Conservation (phyloP, 2,888 invertebrate genomes). For the Drosophila silvestris region DNA sequence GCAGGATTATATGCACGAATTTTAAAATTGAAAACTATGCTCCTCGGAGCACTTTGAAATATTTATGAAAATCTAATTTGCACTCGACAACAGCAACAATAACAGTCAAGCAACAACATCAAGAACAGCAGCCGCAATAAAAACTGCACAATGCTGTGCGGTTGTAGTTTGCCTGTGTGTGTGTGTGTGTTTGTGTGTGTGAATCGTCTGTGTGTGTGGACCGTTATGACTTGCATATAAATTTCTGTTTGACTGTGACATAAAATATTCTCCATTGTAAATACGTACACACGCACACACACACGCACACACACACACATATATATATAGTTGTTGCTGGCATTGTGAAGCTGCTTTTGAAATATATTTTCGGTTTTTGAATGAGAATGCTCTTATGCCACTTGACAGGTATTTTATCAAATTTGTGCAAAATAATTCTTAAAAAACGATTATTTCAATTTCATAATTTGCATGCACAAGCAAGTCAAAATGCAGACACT, state of each 20-base stretch:
- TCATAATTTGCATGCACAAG: slow-evolving; percentile 19
- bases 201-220: slow-evolving; percentile 19
- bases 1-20: slow-evolving; percentile 24
- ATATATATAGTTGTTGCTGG: slow-evolving; percentile 20
- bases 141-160: slow-evolving; percentile 40
- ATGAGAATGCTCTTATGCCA: slow-evolving; percentile 67
- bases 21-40: slow-evolving; percentile 49
- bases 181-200: background rate
- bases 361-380: slow-evolving; percentile 55
- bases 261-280: slow-evolving; percentile 45
- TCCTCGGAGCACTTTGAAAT: slow-evolving; percentile 59
- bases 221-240: slow-evolving; percentile 77
- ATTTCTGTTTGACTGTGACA: slow-evolving; percentile 73
- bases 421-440: slow-evolving; percentile 62
- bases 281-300: slow-evolving; percentile 15
- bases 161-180: slow-evolving; percentile 7
- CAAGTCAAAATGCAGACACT: slow-evolving; percentile 10
- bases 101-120: background rate
- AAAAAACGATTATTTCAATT: slow-evolving; percentile 72
- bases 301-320: background rate
- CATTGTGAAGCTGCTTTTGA: slow-evolving; percentile 51
- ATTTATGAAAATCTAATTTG: slow-evolving; percentile 80
- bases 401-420: slow-evolving; percentile 75
- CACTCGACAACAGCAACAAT: slow-evolving; percentile 38
- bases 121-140: slow-evolving; percentile 4